Percentiles rank a stretch among this genome's conserved stretches.
Evolutionary conservation across 2,113 vertebrate genomes (phyloP).

Genomic region (Sander vitreus): DNA sequence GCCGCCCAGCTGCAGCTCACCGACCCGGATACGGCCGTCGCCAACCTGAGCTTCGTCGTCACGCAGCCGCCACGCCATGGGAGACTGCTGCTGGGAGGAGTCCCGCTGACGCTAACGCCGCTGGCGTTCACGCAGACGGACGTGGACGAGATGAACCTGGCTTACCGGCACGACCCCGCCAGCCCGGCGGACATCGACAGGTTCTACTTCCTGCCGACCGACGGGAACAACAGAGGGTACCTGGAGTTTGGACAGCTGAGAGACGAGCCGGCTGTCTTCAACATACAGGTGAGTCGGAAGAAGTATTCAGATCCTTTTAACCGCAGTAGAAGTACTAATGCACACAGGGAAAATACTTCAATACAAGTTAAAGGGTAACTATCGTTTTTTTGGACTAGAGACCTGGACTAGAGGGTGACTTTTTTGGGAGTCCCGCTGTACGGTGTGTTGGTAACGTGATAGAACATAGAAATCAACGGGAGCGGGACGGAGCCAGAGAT

Average conservation of each 20-base stretch:
- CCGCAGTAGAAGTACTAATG: neutral
- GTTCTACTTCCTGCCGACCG: constrained; percentile 81
- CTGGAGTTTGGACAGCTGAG: constrained; percentile 81
- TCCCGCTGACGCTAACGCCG: constrained; percentile 1
- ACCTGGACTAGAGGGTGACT: no score
- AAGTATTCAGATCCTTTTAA: neutral
- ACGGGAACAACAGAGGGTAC: constrained; percentile 79
- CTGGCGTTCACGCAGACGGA: constrained; percentile 79
- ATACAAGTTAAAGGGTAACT: no score
- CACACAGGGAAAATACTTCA: neutral
- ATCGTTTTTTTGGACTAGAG: no score
- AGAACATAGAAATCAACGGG: no score
- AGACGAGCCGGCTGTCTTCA: constrained; percentile 74
- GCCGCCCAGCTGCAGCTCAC: constrained; percentile 73
- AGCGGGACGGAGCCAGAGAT: no score
- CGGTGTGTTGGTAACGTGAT: no score
- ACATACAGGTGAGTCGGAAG: constrained; percentile 74
- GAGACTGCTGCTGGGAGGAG: constrained; percentile 73
- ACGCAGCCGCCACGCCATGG: constrained; percentile 75
- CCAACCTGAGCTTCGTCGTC: constrained; percentile 74
- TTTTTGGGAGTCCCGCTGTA: no score
- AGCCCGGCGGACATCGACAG: constrained; percentile 62
- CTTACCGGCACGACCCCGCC: constrained; percentile 72
- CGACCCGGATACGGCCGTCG: constrained; percentile 76
- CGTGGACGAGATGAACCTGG: constrained; percentile 76